phyloP scores from a whole-genome alignment of 2,797 vertebrate genomes.

The Eidolon dupreanum region DNA sequence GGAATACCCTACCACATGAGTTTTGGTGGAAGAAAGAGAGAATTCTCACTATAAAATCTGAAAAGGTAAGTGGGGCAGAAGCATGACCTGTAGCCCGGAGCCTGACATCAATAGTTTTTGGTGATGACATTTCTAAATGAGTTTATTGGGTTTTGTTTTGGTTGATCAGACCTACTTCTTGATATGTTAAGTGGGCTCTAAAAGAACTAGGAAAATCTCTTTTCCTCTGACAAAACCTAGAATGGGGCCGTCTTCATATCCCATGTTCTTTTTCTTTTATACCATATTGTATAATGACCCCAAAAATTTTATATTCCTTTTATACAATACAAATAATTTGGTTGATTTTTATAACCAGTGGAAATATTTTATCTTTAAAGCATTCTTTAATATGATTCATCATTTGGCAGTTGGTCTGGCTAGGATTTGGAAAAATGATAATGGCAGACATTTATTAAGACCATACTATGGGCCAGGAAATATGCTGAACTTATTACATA shows the following conservation, averaged over 20 bases:
- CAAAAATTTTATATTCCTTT: neutral
- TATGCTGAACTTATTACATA: neutral
- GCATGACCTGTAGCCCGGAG: neutral
- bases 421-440: slow-evolving; percentile 43
- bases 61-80: neutral
- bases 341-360: neutral
- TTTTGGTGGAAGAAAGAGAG: neutral
- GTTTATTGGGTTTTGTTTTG: neutral
- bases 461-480: neutral
- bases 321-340: neutral
- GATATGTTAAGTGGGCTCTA: neutral
- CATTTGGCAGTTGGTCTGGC: neutral
- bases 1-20: neutral
- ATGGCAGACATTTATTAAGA: neutral
- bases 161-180: neutral
- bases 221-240: neutral
- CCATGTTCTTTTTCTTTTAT: neutral
- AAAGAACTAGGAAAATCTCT: neutral
- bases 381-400: neutral
- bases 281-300: neutral
- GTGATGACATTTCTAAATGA: neutral
- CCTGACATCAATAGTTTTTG: neutral
- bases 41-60: neutral
- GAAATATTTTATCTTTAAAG: slow-evolving; percentile 25
- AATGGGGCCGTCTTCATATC: neutral